Evolutionary conservation across 2,888 invertebrate species (phyloP).

Genomic region (Drosophila koepferae): DNA sequence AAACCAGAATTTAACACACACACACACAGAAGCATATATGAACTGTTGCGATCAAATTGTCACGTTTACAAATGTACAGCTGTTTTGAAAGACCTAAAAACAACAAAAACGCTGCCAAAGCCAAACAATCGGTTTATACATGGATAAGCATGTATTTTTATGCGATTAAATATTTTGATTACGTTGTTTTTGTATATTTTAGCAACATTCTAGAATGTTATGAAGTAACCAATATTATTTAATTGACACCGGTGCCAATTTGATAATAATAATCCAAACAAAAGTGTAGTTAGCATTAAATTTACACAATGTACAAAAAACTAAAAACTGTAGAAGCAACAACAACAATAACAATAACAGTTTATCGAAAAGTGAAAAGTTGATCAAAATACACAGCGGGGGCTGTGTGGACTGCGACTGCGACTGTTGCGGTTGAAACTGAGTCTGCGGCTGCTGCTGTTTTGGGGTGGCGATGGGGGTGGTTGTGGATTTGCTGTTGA

Average conservation of each 20-base stretch:
- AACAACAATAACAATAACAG: slow-evolving; percentile 28
- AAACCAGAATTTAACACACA: not conserved
- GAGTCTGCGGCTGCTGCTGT: slow-evolving; percentile 20
- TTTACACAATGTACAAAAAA: slow-evolving; percentile 33
- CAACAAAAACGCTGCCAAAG: not conserved
- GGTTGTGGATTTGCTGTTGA: slow-evolving; percentile 33
- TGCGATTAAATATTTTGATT: slow-evolving; percentile 5
- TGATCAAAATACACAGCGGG: slow-evolving; percentile 50
- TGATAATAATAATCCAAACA: slow-evolving; percentile 40
- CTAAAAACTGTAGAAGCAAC: slow-evolving; percentile 14
- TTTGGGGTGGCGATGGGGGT: slow-evolving; percentile 7
- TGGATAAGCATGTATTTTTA: not conserved
- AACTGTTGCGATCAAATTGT: slow-evolving; percentile 19
- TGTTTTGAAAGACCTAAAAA: slow-evolving; percentile 28
- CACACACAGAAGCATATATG: not conserved
- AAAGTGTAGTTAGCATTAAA: slow-evolving; percentile 22
- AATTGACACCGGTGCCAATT: slow-evolving; percentile 30
- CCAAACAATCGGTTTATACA: slow-evolving; percentile 32
- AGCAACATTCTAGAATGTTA: not conserved
- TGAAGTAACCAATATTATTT: not conserved
- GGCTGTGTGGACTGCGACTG: slow-evolving; percentile 38
- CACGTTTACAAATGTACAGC: slow-evolving; percentile 33
- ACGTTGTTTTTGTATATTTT: not conserved
- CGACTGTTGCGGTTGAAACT: slow-evolving; percentile 37
- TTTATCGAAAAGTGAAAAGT: slow-evolving; percentile 60